These are phyloP conservation scores for Girardinus metallicus DNA, from an alignment of 2,797 vertebrate species.

Conservation along the genomic window DNA sequence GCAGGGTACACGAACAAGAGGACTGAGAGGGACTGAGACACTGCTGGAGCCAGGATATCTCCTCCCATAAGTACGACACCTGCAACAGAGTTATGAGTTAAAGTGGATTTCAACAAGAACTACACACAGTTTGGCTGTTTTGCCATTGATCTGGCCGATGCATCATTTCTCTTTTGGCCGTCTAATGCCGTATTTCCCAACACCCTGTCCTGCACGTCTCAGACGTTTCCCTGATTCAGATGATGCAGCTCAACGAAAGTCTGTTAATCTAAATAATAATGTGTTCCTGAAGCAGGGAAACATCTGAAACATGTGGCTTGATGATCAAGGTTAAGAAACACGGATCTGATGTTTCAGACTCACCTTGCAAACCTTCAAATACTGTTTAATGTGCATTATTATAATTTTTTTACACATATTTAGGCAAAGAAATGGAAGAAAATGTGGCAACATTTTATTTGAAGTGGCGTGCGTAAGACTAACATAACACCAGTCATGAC, in stretches of 20 bases:
- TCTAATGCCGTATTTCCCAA: too few species aligned
- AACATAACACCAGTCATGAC: too few species aligned
- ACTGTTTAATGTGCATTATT: background rate
- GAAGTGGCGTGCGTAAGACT: too few species aligned
- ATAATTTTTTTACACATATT: background rate
- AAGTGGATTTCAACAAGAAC: background rate
- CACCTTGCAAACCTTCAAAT: background rate
- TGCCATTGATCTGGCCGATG: background rate
- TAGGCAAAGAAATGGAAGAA: background rate
- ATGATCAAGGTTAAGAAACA: too few species aligned
- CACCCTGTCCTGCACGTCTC: too few species aligned
- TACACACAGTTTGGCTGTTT: background rate
- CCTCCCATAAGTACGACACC: conserved; percentile 92
- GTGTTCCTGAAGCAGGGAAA: too few species aligned
- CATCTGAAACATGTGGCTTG: too few species aligned
- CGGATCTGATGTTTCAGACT: background rate
- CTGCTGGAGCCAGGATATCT: conserved; percentile 89
- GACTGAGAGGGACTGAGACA: conserved; percentile 87
- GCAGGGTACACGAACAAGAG: conserved; percentile 89
- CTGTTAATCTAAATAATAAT: too few species aligned
- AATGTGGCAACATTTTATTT: background rate
- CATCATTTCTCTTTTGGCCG: background rate
- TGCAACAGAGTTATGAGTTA: conserved; percentile 44
- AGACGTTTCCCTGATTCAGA: too few species aligned
- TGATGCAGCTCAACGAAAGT: too few species aligned